These are phyloP conservation scores for Paradoxurus hermaphroditus DNA, from an alignment of 2,113 vertebrate genomes.

Conservation along the genomic window DNA sequence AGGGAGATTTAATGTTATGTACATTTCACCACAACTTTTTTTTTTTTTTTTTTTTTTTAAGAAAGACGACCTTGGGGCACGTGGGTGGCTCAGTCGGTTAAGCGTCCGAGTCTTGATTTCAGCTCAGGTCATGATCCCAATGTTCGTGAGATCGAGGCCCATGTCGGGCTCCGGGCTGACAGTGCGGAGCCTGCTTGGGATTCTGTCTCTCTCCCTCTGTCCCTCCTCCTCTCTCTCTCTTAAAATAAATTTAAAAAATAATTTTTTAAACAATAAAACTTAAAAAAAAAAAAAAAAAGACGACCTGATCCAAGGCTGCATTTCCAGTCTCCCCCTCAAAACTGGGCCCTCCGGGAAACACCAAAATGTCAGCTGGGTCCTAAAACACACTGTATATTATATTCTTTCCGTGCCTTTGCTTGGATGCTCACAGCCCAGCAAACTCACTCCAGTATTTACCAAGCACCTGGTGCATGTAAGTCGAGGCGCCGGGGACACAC, in stretches of 20 bases:
- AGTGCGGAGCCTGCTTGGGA: no score
- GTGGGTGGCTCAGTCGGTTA: no score
- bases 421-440: background rate
- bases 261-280: no score
- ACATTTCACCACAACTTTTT: background rate
- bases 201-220: no score
- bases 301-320: background rate
- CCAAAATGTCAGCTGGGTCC: background rate
- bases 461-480: background rate
- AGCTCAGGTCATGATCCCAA: no score
- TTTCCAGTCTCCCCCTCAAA: background rate
- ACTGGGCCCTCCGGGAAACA: background rate
- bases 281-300: background rate
- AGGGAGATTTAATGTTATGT: background rate
- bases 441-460: background rate
- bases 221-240: no score
- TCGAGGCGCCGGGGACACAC: background rate
- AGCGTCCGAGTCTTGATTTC: no score
- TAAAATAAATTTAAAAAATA: no score
- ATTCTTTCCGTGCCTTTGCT: background rate
- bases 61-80: no score
- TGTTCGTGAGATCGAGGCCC: no score
- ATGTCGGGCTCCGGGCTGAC: no score
- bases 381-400: rapidly evolving
- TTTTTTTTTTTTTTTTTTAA: no score